Evolutionary conservation across 2,888 invertebrate species (phyloP).

Genomic region (Rhingia campestris): DNA sequence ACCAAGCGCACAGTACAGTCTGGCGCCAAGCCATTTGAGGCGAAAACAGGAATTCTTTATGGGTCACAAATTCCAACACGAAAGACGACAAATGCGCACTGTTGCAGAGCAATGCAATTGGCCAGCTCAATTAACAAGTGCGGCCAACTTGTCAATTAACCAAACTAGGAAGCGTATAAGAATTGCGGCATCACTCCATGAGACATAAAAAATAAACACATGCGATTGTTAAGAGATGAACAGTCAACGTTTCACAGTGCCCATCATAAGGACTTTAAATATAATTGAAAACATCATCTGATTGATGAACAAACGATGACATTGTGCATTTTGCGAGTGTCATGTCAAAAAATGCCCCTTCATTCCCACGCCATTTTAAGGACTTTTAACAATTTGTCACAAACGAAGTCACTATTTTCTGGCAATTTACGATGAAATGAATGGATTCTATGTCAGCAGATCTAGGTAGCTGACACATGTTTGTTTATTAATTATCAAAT

Average conservation of each 20-base stretch:
- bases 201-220: slow-evolving; percentile 27
- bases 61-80: slow-evolving; percentile 62
- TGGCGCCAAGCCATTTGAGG: slow-evolving; percentile 59
- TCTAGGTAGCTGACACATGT: slow-evolving; percentile 1
- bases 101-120: slow-evolving; percentile 22
- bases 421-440: background rate
- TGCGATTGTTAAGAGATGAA: slow-evolving; percentile 19
- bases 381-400: background rate
- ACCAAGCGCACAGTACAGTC: background rate
- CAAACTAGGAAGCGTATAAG: slow-evolving; percentile 45
- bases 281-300: background rate
- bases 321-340: no score
- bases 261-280: no score
- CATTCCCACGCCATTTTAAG: no score
- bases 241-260: background rate
- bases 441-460: background rate
- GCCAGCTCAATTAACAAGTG: slow-evolving; percentile 52
- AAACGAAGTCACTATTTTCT: background rate
- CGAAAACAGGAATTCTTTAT: slow-evolving; percentile 57
- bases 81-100: slow-evolving; percentile 45
- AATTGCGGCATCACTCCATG: slow-evolving; percentile 19
- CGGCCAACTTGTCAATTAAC: slow-evolving; percentile 49
- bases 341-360: no score
- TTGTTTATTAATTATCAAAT: slow-evolving; percentile 6
- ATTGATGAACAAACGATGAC: slow-evolving; percentile 1